These are phyloP conservation scores for Orthosia cruda DNA, from an alignment of 2,888 invertebrate genomes.

Conservation along the genomic window DNA sequence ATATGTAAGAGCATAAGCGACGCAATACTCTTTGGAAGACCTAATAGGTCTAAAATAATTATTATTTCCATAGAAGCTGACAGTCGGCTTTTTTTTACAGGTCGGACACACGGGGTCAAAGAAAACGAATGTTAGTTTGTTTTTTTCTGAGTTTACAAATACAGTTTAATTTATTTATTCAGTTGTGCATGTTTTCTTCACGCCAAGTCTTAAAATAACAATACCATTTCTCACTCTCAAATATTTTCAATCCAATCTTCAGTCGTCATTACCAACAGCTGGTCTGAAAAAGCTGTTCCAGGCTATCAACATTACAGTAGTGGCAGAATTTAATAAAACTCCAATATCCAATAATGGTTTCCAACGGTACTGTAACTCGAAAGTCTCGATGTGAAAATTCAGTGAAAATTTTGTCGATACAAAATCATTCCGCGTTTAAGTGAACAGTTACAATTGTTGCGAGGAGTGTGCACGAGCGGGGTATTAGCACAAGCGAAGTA, in stretches of 20 bases:
- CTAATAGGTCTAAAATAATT: too few relatives aligned
- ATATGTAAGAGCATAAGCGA: too few relatives aligned
- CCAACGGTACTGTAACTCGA: conserved; percentile 39
- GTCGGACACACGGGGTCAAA: too few relatives aligned
- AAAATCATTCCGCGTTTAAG: conserved; percentile 66
- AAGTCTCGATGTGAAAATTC: conserved; percentile 59
- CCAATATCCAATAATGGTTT: conserved; percentile 52
- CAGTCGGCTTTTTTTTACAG: too few relatives aligned
- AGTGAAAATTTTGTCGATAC: conserved; percentile 67
- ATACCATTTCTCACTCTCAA: conserved; percentile 34
- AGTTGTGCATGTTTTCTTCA: too few relatives aligned
- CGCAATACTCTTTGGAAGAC: too few relatives aligned
- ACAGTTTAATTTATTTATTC: too few relatives aligned
- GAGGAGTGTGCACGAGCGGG: conserved; percentile 25
- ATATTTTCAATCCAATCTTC: conserved; percentile 51
- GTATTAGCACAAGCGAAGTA: neutral
- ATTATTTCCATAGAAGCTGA: too few relatives aligned
- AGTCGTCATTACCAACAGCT: conserved; percentile 57
- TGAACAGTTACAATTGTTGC: conserved; percentile 45
- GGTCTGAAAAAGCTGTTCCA: conserved; percentile 48
- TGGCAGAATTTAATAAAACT: conserved; percentile 67
- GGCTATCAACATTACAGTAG: conserved; percentile 54
- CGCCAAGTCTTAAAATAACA: neutral
- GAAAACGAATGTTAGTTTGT: too few relatives aligned
- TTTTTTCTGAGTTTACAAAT: too few relatives aligned